Evolutionary conservation across 2,888 invertebrate species (phyloP).

Genomic region (Scaeva pyrastri): DNA sequence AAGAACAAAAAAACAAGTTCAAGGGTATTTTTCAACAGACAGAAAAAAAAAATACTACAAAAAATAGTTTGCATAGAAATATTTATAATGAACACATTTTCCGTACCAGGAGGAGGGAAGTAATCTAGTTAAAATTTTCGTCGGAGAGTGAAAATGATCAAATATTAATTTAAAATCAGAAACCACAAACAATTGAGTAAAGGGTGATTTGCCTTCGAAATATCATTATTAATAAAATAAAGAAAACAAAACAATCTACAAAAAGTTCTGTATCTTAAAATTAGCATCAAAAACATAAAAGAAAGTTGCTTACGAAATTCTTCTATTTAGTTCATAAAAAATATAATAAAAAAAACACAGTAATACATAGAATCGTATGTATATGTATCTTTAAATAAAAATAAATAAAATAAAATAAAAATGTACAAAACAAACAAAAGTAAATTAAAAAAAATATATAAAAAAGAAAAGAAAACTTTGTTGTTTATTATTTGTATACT

Average conservation of each 20-base stretch:
- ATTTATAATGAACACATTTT: conserved; percentile 59
- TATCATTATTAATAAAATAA: conserved; percentile 36
- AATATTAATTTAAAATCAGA: conserved; percentile 25
- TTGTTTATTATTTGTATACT: conserved; percentile 67
- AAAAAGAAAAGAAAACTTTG: conserved; percentile 53
- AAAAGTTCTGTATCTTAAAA: conserved; percentile 51
- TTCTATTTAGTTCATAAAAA: conserved; percentile 67
- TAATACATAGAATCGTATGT: conserved; percentile 76
- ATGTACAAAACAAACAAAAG: conserved; percentile 77
- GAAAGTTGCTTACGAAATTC: conserved; percentile 64
- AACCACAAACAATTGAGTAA: conserved; percentile 26
- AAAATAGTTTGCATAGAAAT: conserved; percentile 63
- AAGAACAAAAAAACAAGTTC: conserved; percentile 54
- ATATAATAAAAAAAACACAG: conserved; percentile 54
- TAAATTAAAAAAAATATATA: conserved; percentile 64
- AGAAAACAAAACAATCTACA: conserved; percentile 39
- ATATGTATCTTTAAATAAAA: conserved; percentile 78
- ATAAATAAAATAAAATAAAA: conserved; percentile 76
- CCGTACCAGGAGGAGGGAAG: conserved; percentile 45
- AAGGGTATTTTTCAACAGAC: conserved; percentile 35
- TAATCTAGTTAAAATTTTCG: conserved; percentile 17
- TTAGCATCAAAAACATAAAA: conserved; percentile 47
- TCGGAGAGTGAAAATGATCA: conserved; percentile 44
- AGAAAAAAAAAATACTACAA: conserved; percentile 31
- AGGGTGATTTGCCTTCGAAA: conserved; percentile 48